Base-by-base conservation (phyloP, 2,797 vertebrate species). In the Discoglossus pictus region DNA sequence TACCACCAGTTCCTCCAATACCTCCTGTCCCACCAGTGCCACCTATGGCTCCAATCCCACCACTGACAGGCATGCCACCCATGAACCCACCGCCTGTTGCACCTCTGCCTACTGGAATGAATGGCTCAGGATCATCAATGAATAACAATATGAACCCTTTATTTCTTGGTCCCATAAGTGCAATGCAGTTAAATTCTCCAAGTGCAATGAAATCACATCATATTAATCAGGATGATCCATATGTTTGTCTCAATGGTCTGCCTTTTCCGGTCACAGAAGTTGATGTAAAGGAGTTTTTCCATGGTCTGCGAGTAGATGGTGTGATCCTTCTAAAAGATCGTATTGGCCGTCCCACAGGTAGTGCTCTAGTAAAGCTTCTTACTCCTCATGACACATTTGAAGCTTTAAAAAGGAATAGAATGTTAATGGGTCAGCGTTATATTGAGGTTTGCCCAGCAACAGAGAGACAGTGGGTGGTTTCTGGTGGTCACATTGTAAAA, bases 341-440 rank as follows among this genome's bases (percentile, higher is more conserved):
- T 47, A 84, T 95, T 74, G 94, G 95, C 64, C 90, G 96, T 69
- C 93, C 91, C 81, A 94, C 85, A 74, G 95, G 97, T 78, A 93
- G 94, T 75, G 96, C 94, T 69, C 81, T 98, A 76, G 94, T 95
- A 73, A 96, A 96, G 77, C 98, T 99, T 81, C 96, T 92, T 73
- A 90, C 90, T 13, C 94, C 94, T 56, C 97, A 97, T 82, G 97
- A 99, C 77, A 93, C 94, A 0, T 97, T 93, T 83, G 97, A 98
- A 88, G 94, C 96, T 65, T 86, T 97, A 65, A 98, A 96, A 76
- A 84, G 94, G 61, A 95, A 95, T 72, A 88, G 93, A 77, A 96
- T 93, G 81, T 91, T 98, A 88, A 92, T 99, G 88, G 96, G 96
- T 75, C 96, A 98, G 82, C 90, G 95, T 74, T 98, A 93, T 80